These are phyloP conservation scores for Zoanthus sociatus DNA, from an alignment of 92 coral and sea anemone species.

Conservation along the genomic window DNA sequence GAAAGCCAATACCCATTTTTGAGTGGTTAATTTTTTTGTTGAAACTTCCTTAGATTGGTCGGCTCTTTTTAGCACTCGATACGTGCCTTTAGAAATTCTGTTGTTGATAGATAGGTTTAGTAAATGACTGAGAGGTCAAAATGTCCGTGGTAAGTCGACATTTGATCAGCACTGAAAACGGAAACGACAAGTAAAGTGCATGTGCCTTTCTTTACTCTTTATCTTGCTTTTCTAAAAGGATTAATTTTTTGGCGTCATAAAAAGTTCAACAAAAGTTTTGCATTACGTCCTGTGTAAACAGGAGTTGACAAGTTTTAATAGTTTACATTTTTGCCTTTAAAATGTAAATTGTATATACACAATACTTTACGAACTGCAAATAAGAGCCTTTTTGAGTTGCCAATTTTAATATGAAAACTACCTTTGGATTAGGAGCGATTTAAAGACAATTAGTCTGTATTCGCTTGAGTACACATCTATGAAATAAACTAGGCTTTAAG, in stretches of 20 bases:
- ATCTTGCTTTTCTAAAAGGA: constrained; percentile 81
- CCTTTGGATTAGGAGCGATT: constrained; percentile 82
- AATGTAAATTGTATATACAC: constrained; percentile 90
- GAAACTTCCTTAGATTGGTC: constrained; percentile 74
- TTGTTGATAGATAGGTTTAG: constrained; percentile 70
- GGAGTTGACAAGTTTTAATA: constrained; percentile 83
- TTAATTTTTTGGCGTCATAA: constrained; percentile 86
- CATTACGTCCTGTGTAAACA: constrained; percentile 89
- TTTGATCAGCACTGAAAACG: constrained; percentile 64
- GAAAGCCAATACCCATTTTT: constrained; percentile 44
- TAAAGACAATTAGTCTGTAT: constrained; percentile 72
- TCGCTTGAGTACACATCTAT: constrained; percentile 55
- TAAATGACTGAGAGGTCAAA: constrained; percentile 68
- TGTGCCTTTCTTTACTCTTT: constrained; percentile 59
- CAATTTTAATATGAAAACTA: constrained; percentile 40
- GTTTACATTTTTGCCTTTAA: constrained; percentile 95
- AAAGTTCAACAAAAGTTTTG: constrained; percentile 82
- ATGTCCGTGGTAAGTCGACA: constrained; percentile 71
- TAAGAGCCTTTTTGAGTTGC: constrained; percentile 70
- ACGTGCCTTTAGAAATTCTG: constrained; percentile 71
- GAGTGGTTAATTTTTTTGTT: constrained; percentile 60
- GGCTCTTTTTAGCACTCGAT: constrained; percentile 61
- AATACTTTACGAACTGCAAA: constrained; percentile 78
- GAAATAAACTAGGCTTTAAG: background rate
- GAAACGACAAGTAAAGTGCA: constrained; percentile 70